A percentile compares a stretch with the other conserved stretches of the same genome.
These are phyloP conservation scores for Cydia pomonella DNA, from an alignment of 1,140 invertebrate genomes.

Conservation along the genomic window DNA sequence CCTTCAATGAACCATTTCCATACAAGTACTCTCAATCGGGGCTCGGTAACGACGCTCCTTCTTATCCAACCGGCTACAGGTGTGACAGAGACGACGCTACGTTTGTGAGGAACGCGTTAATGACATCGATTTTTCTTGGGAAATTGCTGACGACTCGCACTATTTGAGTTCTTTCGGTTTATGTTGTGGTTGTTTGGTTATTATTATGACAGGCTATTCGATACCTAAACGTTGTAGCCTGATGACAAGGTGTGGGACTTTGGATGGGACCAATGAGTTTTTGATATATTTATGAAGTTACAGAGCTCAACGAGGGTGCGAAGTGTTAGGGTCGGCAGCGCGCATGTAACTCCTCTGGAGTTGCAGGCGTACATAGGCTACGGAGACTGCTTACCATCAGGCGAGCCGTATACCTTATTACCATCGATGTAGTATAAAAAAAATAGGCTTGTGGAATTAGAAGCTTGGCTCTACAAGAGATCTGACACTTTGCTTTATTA, in stretches of 20 bases:
- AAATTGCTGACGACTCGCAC: constrained; percentile 18
- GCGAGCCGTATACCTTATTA: too few species aligned
- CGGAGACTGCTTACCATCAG: too few species aligned
- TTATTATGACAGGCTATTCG: neutral
- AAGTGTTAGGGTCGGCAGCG: too few species aligned
- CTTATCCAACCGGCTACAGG: neutral
- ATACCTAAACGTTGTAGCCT: neutral
- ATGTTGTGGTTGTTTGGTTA: constrained; percentile 5
- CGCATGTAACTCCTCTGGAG: too few species aligned
- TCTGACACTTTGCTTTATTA: too few species aligned
- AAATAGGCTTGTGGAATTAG: too few species aligned
- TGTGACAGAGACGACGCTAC: neutral
- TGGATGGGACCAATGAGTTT: too few species aligned
- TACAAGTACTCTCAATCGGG: neutral
- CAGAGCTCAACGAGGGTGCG: too few species aligned
- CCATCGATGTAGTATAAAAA: too few species aligned
- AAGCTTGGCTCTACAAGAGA: too few species aligned
- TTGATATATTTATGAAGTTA: too few species aligned
- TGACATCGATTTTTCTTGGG: constrained; percentile 25
- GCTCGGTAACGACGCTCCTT: neutral
- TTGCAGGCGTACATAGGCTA: too few species aligned
- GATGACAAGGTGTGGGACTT: neutral
- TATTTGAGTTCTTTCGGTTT: constrained; percentile 10
- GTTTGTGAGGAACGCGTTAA: neutral
- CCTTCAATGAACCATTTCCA: constrained; percentile 20